Conservation (phyloP, 2,888 invertebrate species). For the Caenorhabditis sp. region DNA sequence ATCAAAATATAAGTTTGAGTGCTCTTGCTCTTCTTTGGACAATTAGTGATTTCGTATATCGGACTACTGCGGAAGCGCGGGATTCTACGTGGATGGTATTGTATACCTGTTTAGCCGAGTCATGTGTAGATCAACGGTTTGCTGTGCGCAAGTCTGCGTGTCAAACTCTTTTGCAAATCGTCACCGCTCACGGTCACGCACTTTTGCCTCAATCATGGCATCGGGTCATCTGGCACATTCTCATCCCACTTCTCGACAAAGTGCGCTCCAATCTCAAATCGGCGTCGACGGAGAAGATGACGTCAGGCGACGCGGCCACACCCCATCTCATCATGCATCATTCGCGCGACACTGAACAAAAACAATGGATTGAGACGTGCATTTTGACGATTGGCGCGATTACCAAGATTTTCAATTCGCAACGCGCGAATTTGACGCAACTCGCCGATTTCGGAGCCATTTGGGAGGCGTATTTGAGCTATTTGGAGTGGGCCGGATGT, state of each 20-base stretch:
- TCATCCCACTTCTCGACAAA: conserved; percentile 92
- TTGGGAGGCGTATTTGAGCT: conserved; percentile 91
- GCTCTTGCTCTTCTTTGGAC: conserved; percentile 97
- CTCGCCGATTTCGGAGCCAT: conserved; percentile 88
- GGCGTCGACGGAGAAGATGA: conserved; percentile 59
- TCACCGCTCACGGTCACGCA: conserved; percentile 82
- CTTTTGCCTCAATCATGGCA: conserved; percentile 77
- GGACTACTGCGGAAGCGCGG: conserved; percentile 33
- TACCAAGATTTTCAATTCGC: conserved; percentile 68
- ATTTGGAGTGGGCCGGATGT: conserved; percentile 89
- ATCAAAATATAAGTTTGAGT: conserved; percentile 94
- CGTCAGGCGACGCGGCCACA: neutral
- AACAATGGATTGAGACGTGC: conserved; percentile 68
- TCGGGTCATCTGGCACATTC: conserved; percentile 90
- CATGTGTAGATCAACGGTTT: conserved; percentile 92
- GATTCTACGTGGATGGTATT: conserved; percentile 65
- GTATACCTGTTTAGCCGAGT: conserved; percentile 73
- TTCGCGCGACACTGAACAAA: conserved; percentile 88
- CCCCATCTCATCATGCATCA: conserved; percentile 84
- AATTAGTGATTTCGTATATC: conserved; percentile 85
- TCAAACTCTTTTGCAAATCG: conserved; percentile 95
- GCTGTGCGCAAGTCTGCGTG: conserved; percentile 91
- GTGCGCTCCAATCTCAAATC: conserved; percentile 76
- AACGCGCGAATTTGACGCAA: conserved; percentile 52
- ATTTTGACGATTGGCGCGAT: conserved; percentile 72